Conservation (phyloP, 2,888 invertebrate genomes). For the Leptinotarsa tumamoca region DNA sequence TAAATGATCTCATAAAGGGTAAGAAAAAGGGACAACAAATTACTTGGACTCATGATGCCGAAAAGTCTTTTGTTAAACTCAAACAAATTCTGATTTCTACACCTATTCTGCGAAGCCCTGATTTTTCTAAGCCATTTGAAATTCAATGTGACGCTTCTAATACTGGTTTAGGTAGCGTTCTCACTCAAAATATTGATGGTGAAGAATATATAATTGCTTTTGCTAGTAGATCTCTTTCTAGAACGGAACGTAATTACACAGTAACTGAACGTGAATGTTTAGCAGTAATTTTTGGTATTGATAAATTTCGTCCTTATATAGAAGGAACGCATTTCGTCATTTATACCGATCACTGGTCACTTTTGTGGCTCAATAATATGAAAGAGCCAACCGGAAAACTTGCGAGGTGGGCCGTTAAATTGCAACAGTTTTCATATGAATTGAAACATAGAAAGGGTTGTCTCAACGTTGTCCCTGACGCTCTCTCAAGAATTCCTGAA, state of each 20-base stretch:
- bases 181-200: conserved; percentile 34
- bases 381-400: background rate
- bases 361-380: conserved; percentile 36
- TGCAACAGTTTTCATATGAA: conserved; percentile 18
- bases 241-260: conserved; percentile 47
- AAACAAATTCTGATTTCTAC: conserved; percentile 38
- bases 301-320: conserved; percentile 37
- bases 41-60: conserved; percentile 45
- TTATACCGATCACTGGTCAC: conserved; percentile 49
- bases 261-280: conserved; percentile 50
- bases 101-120: conserved; percentile 13
- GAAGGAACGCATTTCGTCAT: conserved; percentile 43
- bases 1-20: conserved; percentile 48
- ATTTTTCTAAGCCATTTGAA: conserved; percentile 23
- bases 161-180: conserved; percentile 52
- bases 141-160: conserved; percentile 47
- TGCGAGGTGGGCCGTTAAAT: conserved; percentile 8
- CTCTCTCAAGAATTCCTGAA: background rate
- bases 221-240: conserved; percentile 46
- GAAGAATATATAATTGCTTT: conserved; percentile 48
- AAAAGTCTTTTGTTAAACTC: conserved; percentile 44
- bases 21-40: conserved; percentile 42
- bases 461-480: conserved; percentile 14
- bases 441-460: conserved; percentile 15
- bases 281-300: conserved; percentile 46